Evolutionary conservation across 2,113 vertebrate genomes (phyloP), one percentile per base, ranked within the genome.

Genomic region (Gadus macrocephalus): DNA sequence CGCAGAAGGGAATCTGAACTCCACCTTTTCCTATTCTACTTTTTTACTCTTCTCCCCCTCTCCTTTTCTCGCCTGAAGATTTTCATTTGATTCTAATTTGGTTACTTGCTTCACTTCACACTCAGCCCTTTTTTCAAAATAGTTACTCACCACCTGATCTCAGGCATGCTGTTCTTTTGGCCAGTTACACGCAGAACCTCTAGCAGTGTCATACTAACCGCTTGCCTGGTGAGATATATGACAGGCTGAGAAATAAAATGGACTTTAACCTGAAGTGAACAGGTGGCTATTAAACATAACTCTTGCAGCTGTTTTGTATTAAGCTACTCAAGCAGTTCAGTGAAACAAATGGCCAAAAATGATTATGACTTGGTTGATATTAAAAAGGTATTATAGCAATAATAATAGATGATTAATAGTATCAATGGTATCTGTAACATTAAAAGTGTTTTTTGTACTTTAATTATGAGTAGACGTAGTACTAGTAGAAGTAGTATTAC

Each of bases 201-300:
- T 76, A 62, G 68, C 68, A 89, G 83, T 90, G 86, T 89, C 89
- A 89, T 89, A 90, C 90, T 89, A 90, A 92, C 89, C 84, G 59
- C 72, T 58, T 71, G 79, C 75, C 42, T 49, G 42, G 8, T 14
- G 42, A 49, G 42, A 49, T 9, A 2, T 49, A 49, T 9, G 42
- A 49, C 42, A 14, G 11, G 42, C 42, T 12, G 42, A 49, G 42
- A 49, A 49, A 49, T 49, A 49, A 49, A 49, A 49, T 49, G 42
- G 31, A 35, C 31, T 35, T 49, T 49, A 49, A 49, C 42, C 42
- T 12, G 6, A 49, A 49, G 42, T 49, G 42, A 49, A 49, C 42
- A 49, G 42, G 42, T 49, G 42, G 9, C 42, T 12, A 49, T 14
- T 49, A 49, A 49, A 49, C 42, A 49, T 49, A 35, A 11, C 42